Base-by-base conservation (phyloP, 2,113 vertebrate species). In the Dipodomys ordii region DNA sequence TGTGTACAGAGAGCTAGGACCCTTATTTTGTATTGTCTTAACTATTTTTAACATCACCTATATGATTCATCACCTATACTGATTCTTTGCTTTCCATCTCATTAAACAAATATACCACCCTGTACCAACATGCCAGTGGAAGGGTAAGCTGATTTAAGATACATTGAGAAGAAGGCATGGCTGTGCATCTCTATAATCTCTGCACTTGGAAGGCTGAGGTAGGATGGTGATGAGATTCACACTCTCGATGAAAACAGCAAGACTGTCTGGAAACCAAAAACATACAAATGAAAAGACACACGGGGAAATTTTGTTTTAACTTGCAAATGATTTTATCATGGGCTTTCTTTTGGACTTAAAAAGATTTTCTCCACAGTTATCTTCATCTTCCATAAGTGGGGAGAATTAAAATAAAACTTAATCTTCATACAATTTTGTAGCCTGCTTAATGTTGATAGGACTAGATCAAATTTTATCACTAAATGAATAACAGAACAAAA, bases 251-350 rank as follows among this genome's bases (percentile, higher is more conserved):
- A 64, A 57, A 20, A 23, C 23, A 64, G 62, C 20, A 64, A 64
- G 62, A 64, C 23, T 64, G 62, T 64, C 62, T 25, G 4, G 11
- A 64, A 23, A 62, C 15, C 60, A 62, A 62, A 62, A 39, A 39
- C 35, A 18, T 19, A 62, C 5, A 62, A 12, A 64, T 64, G 22
- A 57, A 57, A 57, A 57, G 16, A 64, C 23, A 64, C 62, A 74
- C 35, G 93, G 73, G 22, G 22, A 97, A 96, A 85, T 96, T 97
- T 96, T 93, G 97, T 73, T 90, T 69, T 69, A 95, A 94, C 73
- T 88, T 93, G 64, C 46, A 94, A 95, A 96, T 83, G 95, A 92
- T 89, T 95, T 79, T 83, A 46, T 88, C 92, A 57, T 95, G 87
- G 94, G 83, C 57, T 91, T 49, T 94, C 20, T 91, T 89, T 30